Base-by-base conservation (phyloP, 2,888 invertebrate genomes). In the Tromatobia lineatoria region DNA sequence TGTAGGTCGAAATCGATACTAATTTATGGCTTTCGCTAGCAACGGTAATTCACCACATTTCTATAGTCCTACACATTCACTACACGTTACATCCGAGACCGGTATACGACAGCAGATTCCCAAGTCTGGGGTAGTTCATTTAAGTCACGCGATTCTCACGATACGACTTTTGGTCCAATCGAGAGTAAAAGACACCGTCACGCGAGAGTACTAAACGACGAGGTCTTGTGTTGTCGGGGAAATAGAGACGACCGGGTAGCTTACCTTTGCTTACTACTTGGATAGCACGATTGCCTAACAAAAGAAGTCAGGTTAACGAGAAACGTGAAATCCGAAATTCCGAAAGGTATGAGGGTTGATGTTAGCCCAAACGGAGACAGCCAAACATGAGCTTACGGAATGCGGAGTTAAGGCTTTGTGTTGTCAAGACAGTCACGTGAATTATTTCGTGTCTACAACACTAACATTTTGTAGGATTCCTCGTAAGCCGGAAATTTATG, bases 111-210 rank as follows among this genome's bases (percentile, higher is more conserved):
- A 29, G 69, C n/a, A 10, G 15, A 18, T 50, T 45, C n/a, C n/a
- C 38, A 20, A 52, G 13, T 38, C 13, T n/a, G 29, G 38, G 13
- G 42, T n/a, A 20, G 15, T 59, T 47, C 23, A 78, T 52, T 78
- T 70, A 38, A 61, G 78, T 78, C 78, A 78, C 78, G 78, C 70
- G 78, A 78, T 25, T 98, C 34, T 97, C 98, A 88, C 98, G 91
- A 96, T 98, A 98, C 94, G 97, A 97, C 93, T 97, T 97, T 80
- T 97, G 97, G 83, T 95, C 98, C 90, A 96, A 96, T 90, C 98
- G 59, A 98, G 87, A 98, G 97, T 94, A 97, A 97, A 95, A 96
- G 98, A 89, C 97, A 97, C 90, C 98, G 97, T 94, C 97, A 97
- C 93, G 96, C 96, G 87, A 94, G 91, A 96, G 96, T 94, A 74